Base-by-base conservation (phyloP, 2,113 vertebrate species). In the Macrotus californicus region DNA sequence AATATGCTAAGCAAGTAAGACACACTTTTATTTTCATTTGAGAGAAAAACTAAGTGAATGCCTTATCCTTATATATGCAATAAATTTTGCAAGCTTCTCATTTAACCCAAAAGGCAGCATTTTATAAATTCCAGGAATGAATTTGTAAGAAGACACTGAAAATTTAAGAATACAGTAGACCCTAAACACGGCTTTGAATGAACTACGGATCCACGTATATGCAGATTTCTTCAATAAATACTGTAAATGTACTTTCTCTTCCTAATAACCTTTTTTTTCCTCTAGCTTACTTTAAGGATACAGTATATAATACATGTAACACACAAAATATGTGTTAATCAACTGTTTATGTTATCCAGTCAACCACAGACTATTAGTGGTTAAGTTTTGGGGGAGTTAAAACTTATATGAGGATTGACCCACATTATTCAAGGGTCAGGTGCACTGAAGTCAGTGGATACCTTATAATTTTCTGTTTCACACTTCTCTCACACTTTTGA, bases 51-150 rank as follows among this genome's bases (percentile, higher is more conserved):
- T 87, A 66, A 95, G 31, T 89, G 91, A 93, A 96, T 79, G 21
- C 19, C 13, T 64, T 81, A 80, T 75, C 6, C 22, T 89, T 50
- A 93, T n/a, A 69, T 6, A 85, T 18, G 72, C 12, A 75, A 48
- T 0, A 93, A 29, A 91, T 86, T 85, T 75, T 84, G 41, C 69
- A 36, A 86, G 2, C 16, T 92, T 89, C 73, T 87, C 85, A 87
- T 26, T 75, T 69, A 93, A 85, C 41, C 36, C 21, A 91, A 50
- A 91, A 88, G 39, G 19, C 5, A 88, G 5, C 54, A 87, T 54
- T 96, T 93, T 86, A 41, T 19, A 69, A 87, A 7, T 91, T 91
- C 36, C 12, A 95, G 77, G 94, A 96, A 91, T 66, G 80, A 94
- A 85, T 41, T 22, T 16, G 36, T 48, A 82, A 73, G 31, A 95